phyloP scores from a whole-genome alignment of 2,888 invertebrate genomes.

The Drosophila cognata region DNA sequence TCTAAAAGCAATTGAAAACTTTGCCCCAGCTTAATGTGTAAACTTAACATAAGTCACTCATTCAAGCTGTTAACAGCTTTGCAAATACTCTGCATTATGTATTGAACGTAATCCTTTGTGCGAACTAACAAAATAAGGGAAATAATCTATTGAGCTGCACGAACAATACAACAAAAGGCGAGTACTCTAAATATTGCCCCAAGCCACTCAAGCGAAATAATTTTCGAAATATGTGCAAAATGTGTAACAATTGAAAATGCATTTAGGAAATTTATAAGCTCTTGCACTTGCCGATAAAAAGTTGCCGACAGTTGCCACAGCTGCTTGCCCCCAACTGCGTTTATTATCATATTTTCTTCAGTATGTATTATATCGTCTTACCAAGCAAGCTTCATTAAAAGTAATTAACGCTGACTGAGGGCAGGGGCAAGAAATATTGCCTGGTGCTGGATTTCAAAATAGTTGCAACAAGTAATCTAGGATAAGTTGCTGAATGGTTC shows the following conservation, averaged over 20 bases:
- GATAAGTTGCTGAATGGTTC: slow-evolving; percentile 24
- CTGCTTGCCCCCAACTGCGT: neutral
- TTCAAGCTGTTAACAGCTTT: neutral
- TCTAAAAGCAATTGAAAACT: neutral
- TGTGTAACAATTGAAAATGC: slow-evolving; percentile 25
- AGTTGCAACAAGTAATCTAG: slow-evolving; percentile 32
- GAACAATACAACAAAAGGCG: slow-evolving; percentile 30
- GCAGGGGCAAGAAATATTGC: neutral
- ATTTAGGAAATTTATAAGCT: slow-evolving; percentile 2
- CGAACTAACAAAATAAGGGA: slow-evolving; percentile 20
- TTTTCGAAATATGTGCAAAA: slow-evolving; percentile 10
- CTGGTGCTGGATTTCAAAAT: slow-evolving; percentile 34
- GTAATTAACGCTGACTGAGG: slow-evolving; percentile 58
- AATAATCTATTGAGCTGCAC: slow-evolving; percentile 40
- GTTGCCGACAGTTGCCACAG: neutral
- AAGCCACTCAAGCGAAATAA: slow-evolving; percentile 1
- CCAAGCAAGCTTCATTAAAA: slow-evolving; percentile 61
- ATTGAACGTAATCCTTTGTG: slow-evolving; percentile 14
- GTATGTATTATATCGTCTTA: slow-evolving; percentile 14
- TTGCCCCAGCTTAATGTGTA: no score
- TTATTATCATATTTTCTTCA: slow-evolving; percentile 5
- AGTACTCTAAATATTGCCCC: slow-evolving; percentile 13
- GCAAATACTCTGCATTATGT: slow-evolving; percentile 8
- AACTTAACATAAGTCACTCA: neutral
- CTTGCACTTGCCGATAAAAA: neutral